These are phyloP conservation scores for Anoplius nigerrimus DNA, from an alignment of 2,888 invertebrate genomes.

Conservation along the genomic window DNA sequence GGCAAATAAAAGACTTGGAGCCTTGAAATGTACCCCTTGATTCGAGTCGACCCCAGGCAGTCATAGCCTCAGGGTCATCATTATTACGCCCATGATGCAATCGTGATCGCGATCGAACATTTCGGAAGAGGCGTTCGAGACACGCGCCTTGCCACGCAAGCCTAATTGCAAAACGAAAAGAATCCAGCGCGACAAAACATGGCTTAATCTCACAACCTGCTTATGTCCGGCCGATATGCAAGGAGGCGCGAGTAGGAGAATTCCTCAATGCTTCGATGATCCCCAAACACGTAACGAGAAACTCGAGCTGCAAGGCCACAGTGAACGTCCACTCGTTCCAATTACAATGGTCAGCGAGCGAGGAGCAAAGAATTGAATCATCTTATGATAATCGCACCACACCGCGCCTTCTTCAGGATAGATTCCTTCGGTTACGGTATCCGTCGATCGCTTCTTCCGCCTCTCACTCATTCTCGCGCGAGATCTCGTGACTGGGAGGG, in stretches of 20 bases:
- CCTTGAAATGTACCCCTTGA: slow-evolving; percentile 43
- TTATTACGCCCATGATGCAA: slow-evolving; percentile 9
- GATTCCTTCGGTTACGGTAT: background rate
- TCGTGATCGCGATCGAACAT: too few species aligned
- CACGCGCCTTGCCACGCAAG: too few species aligned
- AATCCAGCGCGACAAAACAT: too few species aligned
- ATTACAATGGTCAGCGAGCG: background rate
- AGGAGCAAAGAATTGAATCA: slow-evolving; percentile 2
- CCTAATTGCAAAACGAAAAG: too few species aligned
- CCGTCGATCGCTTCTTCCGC: background rate
- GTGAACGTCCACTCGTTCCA: background rate
- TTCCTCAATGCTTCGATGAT: slow-evolving; percentile 17
- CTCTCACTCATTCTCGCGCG: too few species aligned
- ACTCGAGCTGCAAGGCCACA: slow-evolving; percentile 40
- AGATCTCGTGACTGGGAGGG: too few species aligned
- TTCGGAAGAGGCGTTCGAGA: too few species aligned
- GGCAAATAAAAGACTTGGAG: background rate
- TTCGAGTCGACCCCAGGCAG: slow-evolving; percentile 11
- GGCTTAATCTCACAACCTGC: too few species aligned
- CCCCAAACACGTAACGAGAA: slow-evolving; percentile 35
- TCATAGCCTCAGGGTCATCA: slow-evolving; percentile 19
- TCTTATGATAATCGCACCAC: slow-evolving; percentile 13
- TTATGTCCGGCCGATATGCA: background rate
- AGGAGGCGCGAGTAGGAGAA: too few species aligned
- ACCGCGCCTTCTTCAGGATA: slow-evolving; percentile 8